Evolutionary conservation across 2,113 vertebrate species (phyloP).

Genomic region (Talpa occidentalis): DNA sequence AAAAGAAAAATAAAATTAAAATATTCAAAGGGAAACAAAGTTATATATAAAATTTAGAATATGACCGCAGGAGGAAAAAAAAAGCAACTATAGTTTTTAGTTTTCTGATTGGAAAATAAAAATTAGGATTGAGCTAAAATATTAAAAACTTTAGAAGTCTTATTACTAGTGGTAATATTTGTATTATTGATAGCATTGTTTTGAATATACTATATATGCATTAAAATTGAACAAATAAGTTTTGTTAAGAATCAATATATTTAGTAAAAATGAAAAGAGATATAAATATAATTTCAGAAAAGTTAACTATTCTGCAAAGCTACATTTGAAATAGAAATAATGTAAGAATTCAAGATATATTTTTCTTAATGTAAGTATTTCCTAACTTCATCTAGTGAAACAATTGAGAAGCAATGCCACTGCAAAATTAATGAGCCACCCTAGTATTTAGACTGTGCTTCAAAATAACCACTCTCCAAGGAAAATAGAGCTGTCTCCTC

Average conservation of each 20-base stretch:
- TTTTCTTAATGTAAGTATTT: background rate
- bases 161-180: background rate
- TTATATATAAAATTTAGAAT: background rate
- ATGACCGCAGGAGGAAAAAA: background rate
- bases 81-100: background rate
- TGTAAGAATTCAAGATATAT: background rate
- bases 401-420: background rate
- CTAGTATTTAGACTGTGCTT: background rate
- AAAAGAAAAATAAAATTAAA: background rate
- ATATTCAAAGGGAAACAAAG: background rate
- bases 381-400: background rate
- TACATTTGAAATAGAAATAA: background rate
- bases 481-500: no score
- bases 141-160: background rate
- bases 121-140: background rate
- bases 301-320: background rate
- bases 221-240: background rate
- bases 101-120: background rate
- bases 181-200: background rate
- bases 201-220: background rate
- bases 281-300: background rate
- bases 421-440: background rate
- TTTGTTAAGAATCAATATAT: background rate
- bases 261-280: background rate
- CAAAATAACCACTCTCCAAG: background rate